Evolutionary conservation across 2,888 invertebrate genomes (phyloP).

Genomic region (Brenthis hecate): DNA sequence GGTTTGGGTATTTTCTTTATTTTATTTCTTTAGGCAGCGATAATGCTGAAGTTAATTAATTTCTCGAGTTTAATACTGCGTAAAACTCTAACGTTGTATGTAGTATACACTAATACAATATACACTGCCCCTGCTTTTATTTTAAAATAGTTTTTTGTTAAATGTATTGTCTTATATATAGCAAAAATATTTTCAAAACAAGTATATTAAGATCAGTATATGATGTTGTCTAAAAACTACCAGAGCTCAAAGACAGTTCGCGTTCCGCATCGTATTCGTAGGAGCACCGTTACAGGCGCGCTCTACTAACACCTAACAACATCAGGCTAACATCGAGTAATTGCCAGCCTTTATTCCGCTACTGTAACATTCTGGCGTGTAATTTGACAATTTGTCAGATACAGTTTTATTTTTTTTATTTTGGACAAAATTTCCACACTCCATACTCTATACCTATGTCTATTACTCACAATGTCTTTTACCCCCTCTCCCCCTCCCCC

Average conservation of each 20-base stretch:
- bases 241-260: not conserved
- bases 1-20: too few relatives aligned
- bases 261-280: not conserved
- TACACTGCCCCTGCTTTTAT: too few relatives aligned
- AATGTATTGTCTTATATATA: not conserved
- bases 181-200: not conserved
- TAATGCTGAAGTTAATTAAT: too few relatives aligned
- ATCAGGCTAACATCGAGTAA: not conserved
- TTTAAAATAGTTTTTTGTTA: too few relatives aligned
- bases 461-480: too few relatives aligned
- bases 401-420: not conserved
- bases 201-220: not conserved
- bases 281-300: constrained; percentile 12
- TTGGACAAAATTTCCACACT: too few relatives aligned
- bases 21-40: too few relatives aligned
- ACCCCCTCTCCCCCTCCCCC: too few relatives aligned
- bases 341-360: not conserved
- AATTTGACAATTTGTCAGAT: constrained; percentile 17
- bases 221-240: not conserved
- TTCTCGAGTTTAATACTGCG: too few relatives aligned
- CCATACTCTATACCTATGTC: too few relatives aligned
- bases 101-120: too few relatives aligned
- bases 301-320: constrained; percentile 8
- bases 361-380: not conserved
- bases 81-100: too few relatives aligned